A percentile compares a stretch with the other conserved stretches of the same genome.
These are phyloP conservation scores for Thecophora atra DNA, from an alignment of 2,888 invertebrate species.

Conservation along the genomic window DNA sequence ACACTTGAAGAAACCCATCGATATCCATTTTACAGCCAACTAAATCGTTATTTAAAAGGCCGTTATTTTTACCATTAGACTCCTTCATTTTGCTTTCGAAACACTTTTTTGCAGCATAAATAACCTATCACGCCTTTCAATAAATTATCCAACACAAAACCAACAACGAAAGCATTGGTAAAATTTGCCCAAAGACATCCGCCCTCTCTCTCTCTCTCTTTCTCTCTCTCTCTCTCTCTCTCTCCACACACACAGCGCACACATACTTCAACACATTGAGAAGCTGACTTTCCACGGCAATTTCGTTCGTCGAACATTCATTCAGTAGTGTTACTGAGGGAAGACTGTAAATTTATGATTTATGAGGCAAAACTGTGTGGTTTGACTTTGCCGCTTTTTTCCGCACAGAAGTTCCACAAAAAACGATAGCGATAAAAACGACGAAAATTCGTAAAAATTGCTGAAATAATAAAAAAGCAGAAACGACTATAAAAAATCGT, in stretches of 20 bases:
- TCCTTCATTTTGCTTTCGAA: slow-evolving; percentile 11
- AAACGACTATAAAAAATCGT: too few species aligned
- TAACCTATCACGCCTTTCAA: slow-evolving; percentile 39
- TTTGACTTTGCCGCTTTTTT: background rate
- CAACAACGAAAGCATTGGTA: background rate
- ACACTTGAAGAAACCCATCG: background rate
- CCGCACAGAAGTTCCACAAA: background rate
- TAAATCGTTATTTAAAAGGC: background rate
- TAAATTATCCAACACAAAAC: slow-evolving; percentile 39
- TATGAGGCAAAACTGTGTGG: slow-evolving; percentile 22
- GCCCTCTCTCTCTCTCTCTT: background rate
- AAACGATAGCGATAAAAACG: background rate
- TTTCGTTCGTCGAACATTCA: background rate
- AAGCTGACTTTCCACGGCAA: background rate
- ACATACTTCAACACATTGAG: background rate
- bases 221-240: background rate
- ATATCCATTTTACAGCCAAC: background rate
- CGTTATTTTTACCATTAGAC: background rate
- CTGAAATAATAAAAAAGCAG: slow-evolving; percentile 1
- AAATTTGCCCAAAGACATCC: background rate
- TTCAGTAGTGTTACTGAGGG: slow-evolving; percentile 18
- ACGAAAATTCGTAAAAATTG: background rate
- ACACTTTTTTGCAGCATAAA: slow-evolving; percentile 39
- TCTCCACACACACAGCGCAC: background rate
- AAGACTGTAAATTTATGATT: slow-evolving; percentile 30